phyloP scores from a whole-genome alignment of 2,113 vertebrate species.

The Gracilinanus agilis region DNA sequence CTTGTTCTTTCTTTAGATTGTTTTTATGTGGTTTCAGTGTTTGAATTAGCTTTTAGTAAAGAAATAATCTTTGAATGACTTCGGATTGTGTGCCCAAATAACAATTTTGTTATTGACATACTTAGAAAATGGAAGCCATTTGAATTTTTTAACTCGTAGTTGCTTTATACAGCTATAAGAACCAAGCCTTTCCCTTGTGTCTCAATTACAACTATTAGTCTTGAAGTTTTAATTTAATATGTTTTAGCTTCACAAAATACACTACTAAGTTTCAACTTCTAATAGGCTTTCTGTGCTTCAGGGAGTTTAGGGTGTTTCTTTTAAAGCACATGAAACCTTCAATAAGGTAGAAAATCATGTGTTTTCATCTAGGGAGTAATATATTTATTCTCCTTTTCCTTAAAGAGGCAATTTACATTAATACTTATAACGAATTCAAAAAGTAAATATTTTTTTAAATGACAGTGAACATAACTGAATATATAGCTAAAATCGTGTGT shows the following conservation, averaged over 20 bases:
- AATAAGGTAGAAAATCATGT: slow-evolving; percentile 37
- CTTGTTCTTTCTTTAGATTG: slow-evolving; percentile 25
- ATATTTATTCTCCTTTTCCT: slow-evolving; percentile 30
- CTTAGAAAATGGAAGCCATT: slow-evolving; percentile 40
- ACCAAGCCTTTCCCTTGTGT: slow-evolving; percentile 32
- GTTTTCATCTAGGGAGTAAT: slow-evolving; percentile 59
- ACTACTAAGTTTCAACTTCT: slow-evolving; percentile 62
- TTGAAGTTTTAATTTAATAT: slow-evolving; percentile 68
- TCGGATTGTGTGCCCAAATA: not conserved
- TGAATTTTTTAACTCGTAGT: slow-evolving; percentile 41
- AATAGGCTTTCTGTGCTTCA: slow-evolving; percentile 61
- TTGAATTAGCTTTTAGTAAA: slow-evolving; percentile 56
- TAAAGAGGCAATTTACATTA: slow-evolving; percentile 62
- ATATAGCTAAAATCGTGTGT: slow-evolving; percentile 69
- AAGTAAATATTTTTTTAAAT: slow-evolving; percentile 59
- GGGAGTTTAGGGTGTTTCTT: slow-evolving; percentile 21
- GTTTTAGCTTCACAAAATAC: slow-evolving; percentile 60
- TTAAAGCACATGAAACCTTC: slow-evolving; percentile 51
- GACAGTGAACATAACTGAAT: slow-evolving; percentile 56
- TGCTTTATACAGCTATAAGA: slow-evolving; percentile 27
- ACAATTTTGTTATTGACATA: slow-evolving; percentile 48
- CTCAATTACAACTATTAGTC: not conserved
- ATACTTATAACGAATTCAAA: slow-evolving; percentile 56
- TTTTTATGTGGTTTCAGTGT: not conserved
- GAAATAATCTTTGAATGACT: slow-evolving; percentile 42